These are phyloP conservation scores for Trypoxylon attenuatum DNA, from an alignment of 2,888 invertebrate genomes.

Conservation along the genomic window DNA sequence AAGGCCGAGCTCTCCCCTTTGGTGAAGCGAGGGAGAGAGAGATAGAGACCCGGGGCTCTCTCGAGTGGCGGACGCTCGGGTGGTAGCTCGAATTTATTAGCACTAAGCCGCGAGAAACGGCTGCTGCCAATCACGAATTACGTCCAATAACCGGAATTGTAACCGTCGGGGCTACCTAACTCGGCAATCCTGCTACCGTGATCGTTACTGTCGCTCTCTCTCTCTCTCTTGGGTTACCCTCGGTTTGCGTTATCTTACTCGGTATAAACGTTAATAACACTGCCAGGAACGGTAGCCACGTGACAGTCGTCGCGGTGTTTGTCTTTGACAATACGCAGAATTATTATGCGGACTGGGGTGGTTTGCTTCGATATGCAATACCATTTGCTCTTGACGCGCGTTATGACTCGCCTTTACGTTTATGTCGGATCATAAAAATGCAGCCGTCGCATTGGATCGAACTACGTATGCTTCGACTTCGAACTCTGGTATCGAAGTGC, in stretches of 20 bases:
- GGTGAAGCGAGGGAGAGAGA: no score
- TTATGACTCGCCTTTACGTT: constrained; percentile 63
- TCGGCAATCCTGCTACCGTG: constrained; percentile 39
- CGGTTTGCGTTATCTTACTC: constrained; percentile 53
- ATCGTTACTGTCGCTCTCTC: constrained; percentile 42
- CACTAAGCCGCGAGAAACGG: constrained; percentile 66
- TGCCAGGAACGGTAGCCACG: no score
- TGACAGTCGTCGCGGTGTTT: constrained; percentile 38
- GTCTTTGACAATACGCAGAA: constrained; percentile 62
- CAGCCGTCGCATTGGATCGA: constrained; percentile 22
- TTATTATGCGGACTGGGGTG: constrained; percentile 51
- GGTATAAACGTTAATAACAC: constrained; percentile 65
- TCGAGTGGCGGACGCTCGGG: constrained; percentile 30
- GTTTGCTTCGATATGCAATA: constrained; percentile 56
- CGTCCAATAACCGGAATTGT: constrained; percentile 68
- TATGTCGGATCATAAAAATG: constrained; percentile 67
- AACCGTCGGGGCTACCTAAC: constrained; percentile 50
- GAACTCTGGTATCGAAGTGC: constrained; percentile 28
- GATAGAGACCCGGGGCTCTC: no score
- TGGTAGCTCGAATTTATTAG: constrained; percentile 69
- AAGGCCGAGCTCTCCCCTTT: constrained; percentile 1
- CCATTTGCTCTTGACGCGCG: constrained; percentile 66
- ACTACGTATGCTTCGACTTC: constrained; percentile 37
- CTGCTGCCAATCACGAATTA: constrained; percentile 71
- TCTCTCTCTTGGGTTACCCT: neutral